Conservation (phyloP, 2,113 vertebrate species). For the Cyanistes caeruleus region DNA sequence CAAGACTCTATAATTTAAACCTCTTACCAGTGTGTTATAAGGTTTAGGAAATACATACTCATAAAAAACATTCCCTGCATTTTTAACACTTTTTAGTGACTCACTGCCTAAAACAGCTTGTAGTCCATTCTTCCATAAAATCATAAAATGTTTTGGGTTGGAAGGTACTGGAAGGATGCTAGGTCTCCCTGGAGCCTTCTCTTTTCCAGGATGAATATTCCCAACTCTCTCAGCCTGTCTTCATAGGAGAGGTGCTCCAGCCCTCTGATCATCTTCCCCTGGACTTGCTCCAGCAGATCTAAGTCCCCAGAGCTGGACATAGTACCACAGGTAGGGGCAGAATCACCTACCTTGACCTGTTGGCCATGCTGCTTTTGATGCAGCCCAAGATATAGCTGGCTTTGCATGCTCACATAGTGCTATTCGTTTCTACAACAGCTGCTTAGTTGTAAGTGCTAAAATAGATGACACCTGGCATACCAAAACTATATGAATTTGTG, state of each 20-base stretch:
- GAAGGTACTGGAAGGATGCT: neutral
- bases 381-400: neutral
- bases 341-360: neutral
- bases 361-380: neutral
- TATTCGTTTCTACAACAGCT: neutral
- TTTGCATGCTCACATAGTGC: neutral
- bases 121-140: neutral
- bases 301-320: neutral
- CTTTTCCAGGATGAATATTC: neutral
- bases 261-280: neutral
- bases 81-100: neutral
- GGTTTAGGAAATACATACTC: neutral
- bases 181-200: neutral
- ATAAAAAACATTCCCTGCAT: neutral
- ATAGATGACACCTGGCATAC: neutral
- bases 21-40: neutral
- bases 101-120: neutral
- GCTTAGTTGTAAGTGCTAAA: neutral
- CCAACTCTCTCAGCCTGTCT: neutral
- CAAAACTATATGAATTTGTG: neutral
- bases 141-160: neutral
- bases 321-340: neutral
- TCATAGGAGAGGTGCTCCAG: neutral
- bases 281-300: neutral
- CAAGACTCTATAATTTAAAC: neutral